These are phyloP conservation scores for Apantesis nais DNA, from an alignment of 2,888 invertebrate species.

Conservation along the genomic window DNA sequence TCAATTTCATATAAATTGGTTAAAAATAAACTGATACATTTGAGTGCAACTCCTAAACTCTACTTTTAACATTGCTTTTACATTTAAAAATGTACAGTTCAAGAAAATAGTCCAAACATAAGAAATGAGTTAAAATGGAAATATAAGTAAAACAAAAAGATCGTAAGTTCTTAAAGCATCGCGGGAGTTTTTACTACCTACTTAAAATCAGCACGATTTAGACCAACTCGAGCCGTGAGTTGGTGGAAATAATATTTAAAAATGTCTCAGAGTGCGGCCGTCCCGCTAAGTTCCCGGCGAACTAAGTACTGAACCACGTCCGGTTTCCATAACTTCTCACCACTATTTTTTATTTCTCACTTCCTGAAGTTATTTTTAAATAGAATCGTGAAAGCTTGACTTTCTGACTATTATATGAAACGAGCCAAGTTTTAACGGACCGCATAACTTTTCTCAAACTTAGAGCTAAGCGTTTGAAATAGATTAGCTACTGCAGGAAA, in stretches of 20 bases:
- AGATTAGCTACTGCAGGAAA: background rate
- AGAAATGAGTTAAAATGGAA: background rate
- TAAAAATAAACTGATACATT: too few species aligned
- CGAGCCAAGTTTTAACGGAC: constrained; percentile 38
- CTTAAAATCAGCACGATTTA: background rate
- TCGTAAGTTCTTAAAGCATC: background rate
- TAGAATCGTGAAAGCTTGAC: constrained; percentile 51
- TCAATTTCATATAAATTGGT: too few species aligned
- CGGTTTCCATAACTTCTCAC: constrained; percentile 29
- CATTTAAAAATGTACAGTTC: background rate
- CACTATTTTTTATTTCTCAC: constrained; percentile 37
- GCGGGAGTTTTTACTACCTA: background rate
- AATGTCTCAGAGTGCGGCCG: constrained; percentile 10
- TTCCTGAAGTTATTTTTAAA: constrained; percentile 43
- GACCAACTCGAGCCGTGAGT: background rate
- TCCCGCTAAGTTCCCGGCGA: constrained; percentile 16
- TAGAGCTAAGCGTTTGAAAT: constrained; percentile 10
- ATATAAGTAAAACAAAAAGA: background rate
- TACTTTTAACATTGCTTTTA: too few species aligned
- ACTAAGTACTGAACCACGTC: constrained; percentile 11
- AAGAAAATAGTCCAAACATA: background rate
- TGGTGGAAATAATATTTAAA: constrained; percentile 25
- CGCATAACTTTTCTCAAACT: constrained; percentile 17
- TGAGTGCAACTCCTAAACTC: too few species aligned
- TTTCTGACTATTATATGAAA: constrained; percentile 50